Percentiles rank a stretch among this genome's conserved stretches.
phyloP scores from a whole-genome alignment of 2,113 vertebrate species.

The Thamnophis sirtalis region DNA sequence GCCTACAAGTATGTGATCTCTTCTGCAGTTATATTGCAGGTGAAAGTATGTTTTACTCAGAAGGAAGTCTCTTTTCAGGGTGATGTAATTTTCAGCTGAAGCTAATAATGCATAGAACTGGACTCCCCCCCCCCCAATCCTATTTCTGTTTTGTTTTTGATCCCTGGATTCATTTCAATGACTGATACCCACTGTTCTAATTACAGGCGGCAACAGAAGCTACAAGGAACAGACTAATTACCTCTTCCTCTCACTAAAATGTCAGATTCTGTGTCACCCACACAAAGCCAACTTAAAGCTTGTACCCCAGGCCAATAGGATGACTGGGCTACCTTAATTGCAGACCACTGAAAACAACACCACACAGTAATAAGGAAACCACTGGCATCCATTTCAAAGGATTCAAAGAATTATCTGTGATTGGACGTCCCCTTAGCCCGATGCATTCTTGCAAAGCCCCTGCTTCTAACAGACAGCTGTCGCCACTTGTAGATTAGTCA shows the following conservation, averaged over 20 bases:
- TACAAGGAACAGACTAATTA: constrained; percentile 31
- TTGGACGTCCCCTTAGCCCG: constrained; percentile 15
- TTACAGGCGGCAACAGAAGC: constrained; percentile 47
- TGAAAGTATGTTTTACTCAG: not conserved
- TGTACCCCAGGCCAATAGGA: constrained; percentile 18
- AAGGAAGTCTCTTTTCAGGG: not conserved
- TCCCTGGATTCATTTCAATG: constrained; percentile 47
- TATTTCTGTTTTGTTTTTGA: not conserved
- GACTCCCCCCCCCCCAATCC: no score
- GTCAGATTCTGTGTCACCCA: constrained; percentile 52
- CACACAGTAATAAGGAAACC: constrained; percentile 31
- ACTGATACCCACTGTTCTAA: constrained; percentile 53
- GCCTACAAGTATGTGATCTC: not conserved
- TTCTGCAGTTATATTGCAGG: not conserved
- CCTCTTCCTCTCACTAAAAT: constrained; percentile 45
- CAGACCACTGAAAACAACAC: constrained; percentile 53
- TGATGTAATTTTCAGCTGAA: not conserved
- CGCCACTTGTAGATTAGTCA: constrained; percentile 48
- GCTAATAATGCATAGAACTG: not conserved
- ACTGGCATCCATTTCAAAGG: constrained; percentile 32
- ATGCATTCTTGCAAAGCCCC: constrained; percentile 14
- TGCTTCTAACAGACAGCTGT: constrained; percentile 45
- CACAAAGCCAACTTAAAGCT: constrained; percentile 54
- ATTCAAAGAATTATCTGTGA: constrained; percentile 14
- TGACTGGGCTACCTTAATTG: constrained; percentile 56